Percentiles rank a stretch among this genome's conserved stretches.
Evolutionary conservation across 2,888 invertebrate genomes (phyloP).

Genomic region (Trissoscelio sp.): DNA sequence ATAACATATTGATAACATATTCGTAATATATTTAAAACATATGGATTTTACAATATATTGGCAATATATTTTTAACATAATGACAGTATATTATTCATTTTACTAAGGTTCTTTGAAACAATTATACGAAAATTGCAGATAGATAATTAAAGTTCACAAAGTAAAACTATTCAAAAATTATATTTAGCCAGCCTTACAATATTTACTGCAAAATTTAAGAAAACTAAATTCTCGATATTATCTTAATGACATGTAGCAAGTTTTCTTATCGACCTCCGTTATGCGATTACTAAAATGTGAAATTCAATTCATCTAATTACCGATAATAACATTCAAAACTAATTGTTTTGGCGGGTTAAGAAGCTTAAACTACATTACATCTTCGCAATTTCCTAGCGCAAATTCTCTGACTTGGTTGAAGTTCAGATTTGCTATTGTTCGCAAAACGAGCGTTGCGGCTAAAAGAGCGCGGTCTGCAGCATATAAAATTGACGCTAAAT

Average conservation of each 20-base stretch:
- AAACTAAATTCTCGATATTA: too few species aligned
- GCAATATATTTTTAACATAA: too few species aligned
- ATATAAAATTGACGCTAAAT: not conserved
- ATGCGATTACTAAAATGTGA: not conserved
- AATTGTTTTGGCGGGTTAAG: constrained; percentile 28
- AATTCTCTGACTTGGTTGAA: constrained; percentile 1
- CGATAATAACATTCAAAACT: constrained; percentile 39
- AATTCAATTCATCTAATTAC: constrained; percentile 34
- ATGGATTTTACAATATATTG: too few species aligned
- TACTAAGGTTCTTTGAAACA: too few species aligned
- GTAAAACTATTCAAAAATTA: too few species aligned
- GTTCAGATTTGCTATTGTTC: constrained; percentile 26
- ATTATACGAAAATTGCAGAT: too few species aligned
- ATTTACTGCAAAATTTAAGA: too few species aligned
- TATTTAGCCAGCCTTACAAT: too few species aligned
- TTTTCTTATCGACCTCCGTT: not conserved
- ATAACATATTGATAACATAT: too few species aligned
- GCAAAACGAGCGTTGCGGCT: constrained; percentile 6
- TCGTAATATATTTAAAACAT: too few species aligned
- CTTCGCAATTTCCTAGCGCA: not conserved
- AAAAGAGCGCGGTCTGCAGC: constrained; percentile 19
- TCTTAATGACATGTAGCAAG: not conserved
- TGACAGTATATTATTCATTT: too few species aligned
- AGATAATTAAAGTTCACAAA: too few species aligned
- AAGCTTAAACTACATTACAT: constrained; percentile 18